A percentile compares a stretch with the other conserved stretches of the same genome.
Evolutionary conservation across 1,140 invertebrate genomes (phyloP).

Genomic region (Lordiphosa clarofinis): DNA sequence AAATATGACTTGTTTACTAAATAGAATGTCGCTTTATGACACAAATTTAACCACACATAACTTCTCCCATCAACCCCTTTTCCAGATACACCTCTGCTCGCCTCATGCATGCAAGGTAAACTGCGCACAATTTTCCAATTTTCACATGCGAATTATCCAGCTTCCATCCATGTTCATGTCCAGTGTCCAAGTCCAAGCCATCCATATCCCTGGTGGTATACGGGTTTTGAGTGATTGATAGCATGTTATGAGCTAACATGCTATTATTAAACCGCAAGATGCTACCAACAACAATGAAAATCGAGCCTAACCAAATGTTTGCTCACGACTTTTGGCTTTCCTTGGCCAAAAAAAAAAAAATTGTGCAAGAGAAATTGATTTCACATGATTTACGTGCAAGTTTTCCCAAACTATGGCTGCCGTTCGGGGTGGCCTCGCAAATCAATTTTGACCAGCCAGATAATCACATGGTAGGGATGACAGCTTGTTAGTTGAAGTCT

Average conservation of each 20-base stretch:
- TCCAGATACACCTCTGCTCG: conserved; percentile 21
- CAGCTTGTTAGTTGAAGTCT: conserved; percentile 21
- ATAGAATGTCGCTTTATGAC: too few relatives aligned
- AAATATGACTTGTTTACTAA: too few relatives aligned
- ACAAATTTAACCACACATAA: too few relatives aligned
- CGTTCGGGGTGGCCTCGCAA: conserved; percentile 37
- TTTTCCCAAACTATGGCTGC: conserved; percentile 43
- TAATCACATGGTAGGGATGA: conserved; percentile 37
- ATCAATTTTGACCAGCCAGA: conserved; percentile 42
- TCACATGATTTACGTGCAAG: conserved; percentile 73
- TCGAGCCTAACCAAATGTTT: conserved; percentile 59
- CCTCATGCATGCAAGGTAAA: conserved; percentile 49
- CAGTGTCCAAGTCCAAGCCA: conserved; percentile 27
- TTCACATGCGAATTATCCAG: conserved; percentile 69
- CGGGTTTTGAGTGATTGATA: conserved; percentile 68
- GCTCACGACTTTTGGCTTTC: conserved; percentile 60
- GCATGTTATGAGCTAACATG: conserved; percentile 77
- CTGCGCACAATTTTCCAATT: conserved; percentile 63
- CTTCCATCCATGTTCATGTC: conserved; percentile 5
- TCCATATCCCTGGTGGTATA: conserved; percentile 28
- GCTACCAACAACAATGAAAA: conserved; percentile 51
- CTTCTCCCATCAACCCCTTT: too few relatives aligned
- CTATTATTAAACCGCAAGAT: conserved; percentile 70
- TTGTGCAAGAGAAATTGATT: conserved; percentile 72
- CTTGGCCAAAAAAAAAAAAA: conserved; percentile 64